Conservation (phyloP, 2,888 invertebrate genomes). For the Osmoderma eremita region DNA sequence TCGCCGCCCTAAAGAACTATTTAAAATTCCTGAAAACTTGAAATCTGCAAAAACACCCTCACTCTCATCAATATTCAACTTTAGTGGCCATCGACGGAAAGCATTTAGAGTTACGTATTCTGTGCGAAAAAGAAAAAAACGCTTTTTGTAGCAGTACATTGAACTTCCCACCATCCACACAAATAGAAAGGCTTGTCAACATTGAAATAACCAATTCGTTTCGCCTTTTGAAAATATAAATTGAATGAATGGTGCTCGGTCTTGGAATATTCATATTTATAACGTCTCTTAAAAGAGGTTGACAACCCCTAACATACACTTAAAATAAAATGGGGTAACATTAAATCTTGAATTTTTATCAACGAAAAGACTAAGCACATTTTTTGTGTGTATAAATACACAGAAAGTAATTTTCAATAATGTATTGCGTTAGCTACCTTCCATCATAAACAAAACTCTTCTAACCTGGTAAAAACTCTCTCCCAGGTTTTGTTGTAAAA, state of each 20-base stretch:
- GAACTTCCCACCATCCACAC: not conserved
- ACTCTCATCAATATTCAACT: conserved; percentile 4
- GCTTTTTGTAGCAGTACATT: not conserved
- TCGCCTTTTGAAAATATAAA: not conserved
- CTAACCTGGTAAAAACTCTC: not conserved
- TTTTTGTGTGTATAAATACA: not conserved
- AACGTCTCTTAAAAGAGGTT: not conserved
- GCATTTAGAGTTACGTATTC: conserved; percentile 1
- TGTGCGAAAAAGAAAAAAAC: not conserved
- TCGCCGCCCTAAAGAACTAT: too few species aligned
- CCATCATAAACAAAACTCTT: not conserved
- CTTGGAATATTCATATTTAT: too few species aligned
- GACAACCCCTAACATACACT: not conserved
- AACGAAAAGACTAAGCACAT: not conserved
- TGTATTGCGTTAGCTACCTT: not conserved
- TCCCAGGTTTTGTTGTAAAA: not conserved
- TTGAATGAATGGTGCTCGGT: not conserved
- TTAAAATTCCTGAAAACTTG: not conserved
- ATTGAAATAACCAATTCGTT: conserved; percentile 2
- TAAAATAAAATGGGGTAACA: too few species aligned
- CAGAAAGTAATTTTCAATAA: not conserved
- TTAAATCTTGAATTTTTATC: not conserved
- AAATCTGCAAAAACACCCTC: not conserved
- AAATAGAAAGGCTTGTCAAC: not conserved
- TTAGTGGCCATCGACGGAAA: not conserved